These are phyloP conservation scores for Chromis chromis DNA, from an alignment of 2,797 vertebrate genomes.

Conservation along the genomic window DNA sequence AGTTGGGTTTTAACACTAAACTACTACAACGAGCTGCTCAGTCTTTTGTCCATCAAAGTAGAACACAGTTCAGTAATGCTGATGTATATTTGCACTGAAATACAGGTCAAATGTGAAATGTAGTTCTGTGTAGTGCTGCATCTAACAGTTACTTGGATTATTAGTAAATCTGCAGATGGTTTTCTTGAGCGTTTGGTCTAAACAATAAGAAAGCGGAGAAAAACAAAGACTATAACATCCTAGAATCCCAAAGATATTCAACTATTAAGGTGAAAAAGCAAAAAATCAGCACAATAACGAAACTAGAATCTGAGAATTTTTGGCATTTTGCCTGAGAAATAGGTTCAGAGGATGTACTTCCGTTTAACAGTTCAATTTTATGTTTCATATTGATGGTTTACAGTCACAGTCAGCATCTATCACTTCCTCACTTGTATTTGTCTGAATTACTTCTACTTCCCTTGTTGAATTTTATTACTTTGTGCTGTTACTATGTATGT, in stretches of 20 bases:
- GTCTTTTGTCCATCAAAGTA: conserved; percentile 1
- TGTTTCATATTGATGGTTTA: too few relatives aligned
- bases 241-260: too few relatives aligned
- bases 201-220: background rate
- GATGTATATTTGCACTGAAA: background rate
- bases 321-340: too few relatives aligned
- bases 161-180: background rate
- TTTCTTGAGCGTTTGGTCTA: background rate
- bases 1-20: conserved; percentile 21
- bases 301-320: too few relatives aligned
- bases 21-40: background rate
- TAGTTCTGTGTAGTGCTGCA: background rate
- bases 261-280: too few relatives aligned
- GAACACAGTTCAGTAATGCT: background rate
- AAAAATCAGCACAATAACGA: too few relatives aligned
- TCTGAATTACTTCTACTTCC: too few relatives aligned
- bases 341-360: background rate
- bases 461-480: too few relatives aligned
- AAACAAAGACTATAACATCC: background rate
- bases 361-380: background rate
- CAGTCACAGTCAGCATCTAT: background rate
- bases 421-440: background rate
- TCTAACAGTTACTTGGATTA: background rate
- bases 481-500: too few relatives aligned
- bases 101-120: background rate